Conservation (phyloP, 2,797 vertebrate genomes). For the Epinephelus coioides region DNA sequence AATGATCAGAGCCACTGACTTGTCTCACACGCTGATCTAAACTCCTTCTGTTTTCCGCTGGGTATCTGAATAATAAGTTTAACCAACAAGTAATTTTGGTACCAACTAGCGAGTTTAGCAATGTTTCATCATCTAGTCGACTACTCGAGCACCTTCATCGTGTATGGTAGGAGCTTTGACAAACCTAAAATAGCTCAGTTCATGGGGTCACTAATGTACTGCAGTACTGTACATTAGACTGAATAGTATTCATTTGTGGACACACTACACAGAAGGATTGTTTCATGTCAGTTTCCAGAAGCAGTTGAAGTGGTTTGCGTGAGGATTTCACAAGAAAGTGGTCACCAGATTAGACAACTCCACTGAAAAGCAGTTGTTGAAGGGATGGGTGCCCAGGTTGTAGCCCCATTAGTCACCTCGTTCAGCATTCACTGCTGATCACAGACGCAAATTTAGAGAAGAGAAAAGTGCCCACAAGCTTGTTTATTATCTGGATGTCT, state of each 20-base stretch:
- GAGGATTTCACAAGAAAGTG: slow-evolving; percentile 4
- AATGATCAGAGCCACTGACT: too few relatives aligned
- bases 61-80: too few relatives aligned
- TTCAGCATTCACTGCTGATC: slow-evolving; percentile 13
- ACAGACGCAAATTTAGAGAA: slow-evolving; percentile 8
- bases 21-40: too few relatives aligned
- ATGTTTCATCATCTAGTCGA: too few relatives aligned
- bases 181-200: not conserved
- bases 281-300: not conserved
- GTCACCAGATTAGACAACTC: slow-evolving; percentile 17
- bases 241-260: not conserved
- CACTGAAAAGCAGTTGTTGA: slow-evolving; percentile 32
- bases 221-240: not conserved
- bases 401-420: slow-evolving; percentile 6
- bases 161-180: not conserved
- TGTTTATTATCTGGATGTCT: slow-evolving; percentile 12
- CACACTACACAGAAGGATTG: not conserved
- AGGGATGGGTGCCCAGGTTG: slow-evolving; percentile 23
- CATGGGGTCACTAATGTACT: not conserved
- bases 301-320: slow-evolving; percentile 6
- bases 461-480: not conserved
- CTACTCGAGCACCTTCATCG: not conserved
- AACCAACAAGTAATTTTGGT: too few relatives aligned
- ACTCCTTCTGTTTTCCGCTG: too few relatives aligned
- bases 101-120: too few relatives aligned